phyloP scores from a whole-genome alignment of 2,888 invertebrate species.

The Fissipunctia ypsillon region DNA sequence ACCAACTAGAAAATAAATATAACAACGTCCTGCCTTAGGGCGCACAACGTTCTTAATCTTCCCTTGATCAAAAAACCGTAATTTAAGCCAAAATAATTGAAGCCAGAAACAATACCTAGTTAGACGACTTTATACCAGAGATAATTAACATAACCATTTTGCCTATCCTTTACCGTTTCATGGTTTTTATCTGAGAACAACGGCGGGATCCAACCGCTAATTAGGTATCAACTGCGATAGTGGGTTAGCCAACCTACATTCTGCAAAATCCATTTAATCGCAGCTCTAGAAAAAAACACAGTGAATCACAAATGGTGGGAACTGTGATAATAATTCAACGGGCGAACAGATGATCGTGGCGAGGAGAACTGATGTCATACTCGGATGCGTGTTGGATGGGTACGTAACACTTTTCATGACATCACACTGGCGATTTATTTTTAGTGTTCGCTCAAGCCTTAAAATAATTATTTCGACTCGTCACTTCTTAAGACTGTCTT shows the following conservation, averaged over 20 bases:
- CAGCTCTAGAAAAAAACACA: conserved; percentile 65
- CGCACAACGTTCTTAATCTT: conserved; percentile 12
- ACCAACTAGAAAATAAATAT: conserved; percentile 23
- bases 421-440: conserved; percentile 87
- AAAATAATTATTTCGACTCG: conserved; percentile 84
- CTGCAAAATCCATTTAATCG: conserved; percentile 60
- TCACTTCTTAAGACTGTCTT: conserved; percentile 75
- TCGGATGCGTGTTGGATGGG: conserved; percentile 80
- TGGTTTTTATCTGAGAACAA: conserved; percentile 59
- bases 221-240: conserved; percentile 54
- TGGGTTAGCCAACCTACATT: conserved; percentile 58
- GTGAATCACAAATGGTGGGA: conserved; percentile 75
- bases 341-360: conserved; percentile 80
- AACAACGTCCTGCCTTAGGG: conserved; percentile 19
- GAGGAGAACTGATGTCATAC: conserved; percentile 87
- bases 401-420: conserved; percentile 88
- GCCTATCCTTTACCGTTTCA: conserved; percentile 37
- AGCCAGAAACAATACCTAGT: conserved; percentile 15
- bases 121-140: conserved; percentile 25
- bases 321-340: conserved; percentile 80
- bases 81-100: conserved; percentile 20
- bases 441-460: conserved; percentile 85
- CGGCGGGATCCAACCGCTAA: conserved; percentile 46
- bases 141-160: conserved; percentile 38
- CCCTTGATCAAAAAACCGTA: conserved; percentile 20